phyloP scores from a whole-genome alignment of 2,888 invertebrate genomes.

The Leptura quadrifasciata region DNA sequence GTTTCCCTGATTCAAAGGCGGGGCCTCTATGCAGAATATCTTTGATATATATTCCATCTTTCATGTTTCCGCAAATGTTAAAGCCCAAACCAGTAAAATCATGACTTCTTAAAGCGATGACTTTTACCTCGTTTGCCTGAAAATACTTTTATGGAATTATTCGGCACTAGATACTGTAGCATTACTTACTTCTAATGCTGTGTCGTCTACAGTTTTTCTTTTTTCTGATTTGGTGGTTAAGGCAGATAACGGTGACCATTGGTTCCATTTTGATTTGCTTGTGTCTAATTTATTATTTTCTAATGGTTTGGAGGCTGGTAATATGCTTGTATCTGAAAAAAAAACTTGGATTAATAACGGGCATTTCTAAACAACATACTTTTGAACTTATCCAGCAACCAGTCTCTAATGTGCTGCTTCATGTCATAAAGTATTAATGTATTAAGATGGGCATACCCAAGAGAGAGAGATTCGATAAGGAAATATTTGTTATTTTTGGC shows the following conservation, averaged over 20 bases:
- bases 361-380: background rate
- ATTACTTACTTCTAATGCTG: slow-evolving; percentile 75
- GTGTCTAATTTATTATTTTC: slow-evolving; percentile 63
- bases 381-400: background rate
- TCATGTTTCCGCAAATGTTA: slow-evolving; percentile 91
- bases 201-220: slow-evolving; percentile 77
- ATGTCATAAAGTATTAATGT: no score
- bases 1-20: slow-evolving; percentile 88
- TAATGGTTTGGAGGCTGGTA: slow-evolving; percentile 66
- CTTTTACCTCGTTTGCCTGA: slow-evolving; percentile 77
- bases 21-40: slow-evolving; percentile 91
- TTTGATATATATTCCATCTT: slow-evolving; percentile 92
- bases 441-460: no score
- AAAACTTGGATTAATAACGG: background rate
- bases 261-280: slow-evolving; percentile 72
- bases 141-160: slow-evolving; percentile 50
- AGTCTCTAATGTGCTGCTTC: no score
- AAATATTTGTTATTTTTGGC: no score
- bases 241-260: slow-evolving; percentile 73
- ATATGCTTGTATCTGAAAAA: slow-evolving; percentile 70
- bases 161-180: background rate
- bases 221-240: slow-evolving; percentile 70
- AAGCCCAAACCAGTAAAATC: slow-evolving; percentile 93
- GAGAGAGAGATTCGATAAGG: no score
- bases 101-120: slow-evolving; percentile 87